A percentile compares a stretch with the other conserved stretches of the same genome.
Conservation (phyloP, 2,113 vertebrate species). For the Casuarius casuarius region DNA sequence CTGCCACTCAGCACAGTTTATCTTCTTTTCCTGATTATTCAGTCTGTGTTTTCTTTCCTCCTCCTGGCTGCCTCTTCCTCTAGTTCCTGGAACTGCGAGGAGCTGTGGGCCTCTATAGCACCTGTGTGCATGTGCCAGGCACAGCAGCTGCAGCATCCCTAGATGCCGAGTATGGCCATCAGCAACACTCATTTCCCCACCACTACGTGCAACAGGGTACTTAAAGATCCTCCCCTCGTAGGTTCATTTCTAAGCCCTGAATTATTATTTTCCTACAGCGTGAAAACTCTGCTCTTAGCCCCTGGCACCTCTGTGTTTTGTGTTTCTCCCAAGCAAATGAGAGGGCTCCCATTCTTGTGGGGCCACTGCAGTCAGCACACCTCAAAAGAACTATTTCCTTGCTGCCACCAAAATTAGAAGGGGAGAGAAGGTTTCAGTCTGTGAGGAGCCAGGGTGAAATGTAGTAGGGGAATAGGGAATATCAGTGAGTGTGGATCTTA, state of each 20-base stretch:
- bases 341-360: not conserved
- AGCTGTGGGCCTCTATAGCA: conserved; percentile 23
- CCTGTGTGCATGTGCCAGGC: not conserved
- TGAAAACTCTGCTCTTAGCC: not conserved
- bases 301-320: not conserved
- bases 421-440: not conserved
- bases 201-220: not conserved
- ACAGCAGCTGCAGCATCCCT: not conserved
- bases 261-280: fast-evolving
- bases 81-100: conserved; percentile 52
- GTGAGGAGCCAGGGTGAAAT: not conserved
- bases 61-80: conserved; percentile 37
- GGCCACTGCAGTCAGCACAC: not conserved
- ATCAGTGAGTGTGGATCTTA: not conserved
- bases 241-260: not conserved
- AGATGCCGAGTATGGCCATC: fast-evolving
- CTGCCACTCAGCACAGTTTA: conserved; percentile 66
- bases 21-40: conserved; percentile 63
- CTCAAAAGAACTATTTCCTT: fast-evolving
- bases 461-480: not conserved
- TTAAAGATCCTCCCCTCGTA: not conserved
- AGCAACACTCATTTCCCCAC: not conserved
- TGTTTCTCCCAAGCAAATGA: not conserved
- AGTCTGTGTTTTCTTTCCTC: conserved; percentile 49
- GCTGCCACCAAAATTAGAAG: not conserved